These are phyloP conservation scores for Drosophila quinaria DNA, from an alignment of 2,888 invertebrate species.

Conservation along the genomic window DNA sequence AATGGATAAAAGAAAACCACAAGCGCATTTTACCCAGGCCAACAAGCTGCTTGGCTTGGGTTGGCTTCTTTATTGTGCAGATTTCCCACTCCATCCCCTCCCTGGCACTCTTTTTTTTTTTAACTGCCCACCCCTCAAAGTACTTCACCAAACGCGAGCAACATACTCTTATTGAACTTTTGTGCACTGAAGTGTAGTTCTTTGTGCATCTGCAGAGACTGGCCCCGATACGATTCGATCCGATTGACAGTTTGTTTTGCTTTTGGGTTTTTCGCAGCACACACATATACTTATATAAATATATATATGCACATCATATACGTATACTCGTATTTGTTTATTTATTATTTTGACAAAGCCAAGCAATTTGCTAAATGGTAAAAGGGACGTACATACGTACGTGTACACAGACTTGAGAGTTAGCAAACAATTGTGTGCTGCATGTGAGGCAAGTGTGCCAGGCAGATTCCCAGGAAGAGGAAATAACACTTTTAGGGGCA, in stretches of 20 bases:
- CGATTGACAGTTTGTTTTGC: conserved; percentile 56
- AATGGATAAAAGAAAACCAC: neutral
- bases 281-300: conserved; percentile 9
- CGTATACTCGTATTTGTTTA: conserved; percentile 64
- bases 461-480: conserved; percentile 21
- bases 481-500: conserved; percentile 34
- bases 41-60: conserved; percentile 33
- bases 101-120: conserved; percentile 2
- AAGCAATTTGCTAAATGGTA: conserved; percentile 78
- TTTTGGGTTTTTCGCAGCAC: conserved; percentile 27
- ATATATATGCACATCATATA: neutral
- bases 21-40: conserved; percentile 30
- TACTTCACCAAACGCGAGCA: conserved; percentile 30
- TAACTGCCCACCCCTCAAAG: conserved; percentile 19
- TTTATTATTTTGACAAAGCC: conserved; percentile 80
- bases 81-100: conserved; percentile 50
- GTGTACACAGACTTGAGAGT: conserved; percentile 52
- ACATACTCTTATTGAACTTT: conserved; percentile 75
- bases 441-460: conserved; percentile 14
- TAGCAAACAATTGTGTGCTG: conserved; percentile 62
- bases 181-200: conserved; percentile 76
- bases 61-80: conserved; percentile 71
- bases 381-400: conserved; percentile 47
- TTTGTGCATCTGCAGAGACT: conserved; percentile 68
- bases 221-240: conserved; percentile 36